Evolutionary conservation across 2,113 vertebrate species (phyloP).

Genomic region (Salvator merianae): DNA sequence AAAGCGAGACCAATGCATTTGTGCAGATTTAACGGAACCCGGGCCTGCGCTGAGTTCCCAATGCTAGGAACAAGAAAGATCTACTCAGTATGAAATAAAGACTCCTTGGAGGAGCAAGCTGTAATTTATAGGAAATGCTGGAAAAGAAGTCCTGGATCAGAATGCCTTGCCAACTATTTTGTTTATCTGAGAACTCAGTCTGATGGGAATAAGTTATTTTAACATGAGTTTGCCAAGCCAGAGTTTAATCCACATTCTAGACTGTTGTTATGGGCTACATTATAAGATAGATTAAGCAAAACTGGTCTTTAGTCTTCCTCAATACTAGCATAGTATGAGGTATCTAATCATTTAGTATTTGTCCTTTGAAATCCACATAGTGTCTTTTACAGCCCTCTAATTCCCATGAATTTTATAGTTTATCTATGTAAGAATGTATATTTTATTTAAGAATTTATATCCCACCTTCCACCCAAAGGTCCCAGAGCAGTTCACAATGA

Average conservation of each 20-base stretch:
- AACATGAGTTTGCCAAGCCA: not conserved
- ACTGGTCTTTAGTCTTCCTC: not conserved
- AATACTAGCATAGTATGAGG: not conserved
- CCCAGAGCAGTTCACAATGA: too few relatives aligned
- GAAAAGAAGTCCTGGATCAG: not conserved
- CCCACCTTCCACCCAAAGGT: too few relatives aligned
- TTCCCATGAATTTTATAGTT: too few relatives aligned
- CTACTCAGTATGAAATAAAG: not conserved
- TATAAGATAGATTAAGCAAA: not conserved
- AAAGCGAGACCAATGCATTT: not conserved
- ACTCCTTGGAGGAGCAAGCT: not conserved
- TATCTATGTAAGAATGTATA: too few relatives aligned
- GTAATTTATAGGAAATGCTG: slow-evolving; percentile 19
- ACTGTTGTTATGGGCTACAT: not conserved
- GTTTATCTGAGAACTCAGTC: not conserved
- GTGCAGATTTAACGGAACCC: not conserved
- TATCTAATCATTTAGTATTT: not conserved
- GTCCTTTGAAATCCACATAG: not conserved
- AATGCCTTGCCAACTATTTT: slow-evolving; percentile 27
- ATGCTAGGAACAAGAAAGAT: not conserved
- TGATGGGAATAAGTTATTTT: not conserved
- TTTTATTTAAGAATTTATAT: too few relatives aligned
- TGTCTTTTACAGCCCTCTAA: too few relatives aligned
- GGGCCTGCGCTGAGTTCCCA: not conserved
- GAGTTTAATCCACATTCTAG: not conserved